A percentile compares a stretch with the other conserved stretches of the same genome.
Evolutionary conservation across 2,888 invertebrate genomes (phyloP).

Genomic region (Plagiodera versicolora): DNA sequence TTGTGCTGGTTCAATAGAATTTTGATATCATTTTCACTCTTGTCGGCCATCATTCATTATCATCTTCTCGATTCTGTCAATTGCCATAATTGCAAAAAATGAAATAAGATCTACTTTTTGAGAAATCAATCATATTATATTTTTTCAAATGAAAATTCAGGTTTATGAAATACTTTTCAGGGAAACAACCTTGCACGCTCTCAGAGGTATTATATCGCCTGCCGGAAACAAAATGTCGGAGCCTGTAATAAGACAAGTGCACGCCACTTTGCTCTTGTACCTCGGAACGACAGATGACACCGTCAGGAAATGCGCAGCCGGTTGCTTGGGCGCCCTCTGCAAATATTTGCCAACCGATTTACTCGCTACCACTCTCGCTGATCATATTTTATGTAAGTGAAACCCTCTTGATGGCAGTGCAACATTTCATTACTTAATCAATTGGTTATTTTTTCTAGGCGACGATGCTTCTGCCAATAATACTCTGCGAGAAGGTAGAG

Average conservation of each 20-base stretch:
- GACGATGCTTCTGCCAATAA: constrained; percentile 67
- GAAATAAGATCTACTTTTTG: no score
- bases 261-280: constrained; percentile 68
- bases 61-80: no score
- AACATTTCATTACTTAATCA: background rate
- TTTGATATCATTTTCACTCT: no score
- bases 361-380: constrained; percentile 70
- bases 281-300: constrained; percentile 78
- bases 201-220: constrained; percentile 80
- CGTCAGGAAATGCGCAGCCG: constrained; percentile 80
- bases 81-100: no score
- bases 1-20: no score
- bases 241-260: constrained; percentile 72
- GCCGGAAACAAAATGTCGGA: constrained; percentile 91
- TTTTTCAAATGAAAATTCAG: no score
- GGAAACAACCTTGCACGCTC: constrained; percentile 91
- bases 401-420: no score
- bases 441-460: constrained; percentile 47
- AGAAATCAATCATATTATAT: no score
- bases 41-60: no score
- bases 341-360: constrained; percentile 76
- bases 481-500: constrained; percentile 78
- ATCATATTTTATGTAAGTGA: constrained; percentile 73
- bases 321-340: constrained; percentile 85
- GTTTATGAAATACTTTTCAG: no score